These are phyloP conservation scores for Hyles euphorbiae DNA, from an alignment of 1,140 invertebrate genomes.

Conservation along the genomic window DNA sequence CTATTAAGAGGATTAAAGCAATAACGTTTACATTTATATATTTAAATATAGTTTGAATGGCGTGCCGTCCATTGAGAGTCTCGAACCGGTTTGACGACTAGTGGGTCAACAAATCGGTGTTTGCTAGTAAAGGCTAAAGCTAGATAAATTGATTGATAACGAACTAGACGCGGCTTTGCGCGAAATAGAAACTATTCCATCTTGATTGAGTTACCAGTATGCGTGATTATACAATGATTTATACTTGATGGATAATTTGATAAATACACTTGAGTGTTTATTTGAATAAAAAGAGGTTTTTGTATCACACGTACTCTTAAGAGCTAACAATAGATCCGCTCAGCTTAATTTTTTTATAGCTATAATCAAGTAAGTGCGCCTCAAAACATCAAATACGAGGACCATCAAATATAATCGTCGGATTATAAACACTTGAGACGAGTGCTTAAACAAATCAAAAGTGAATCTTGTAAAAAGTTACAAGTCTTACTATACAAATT, in stretches of 20 bases:
- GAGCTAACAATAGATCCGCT: no score
- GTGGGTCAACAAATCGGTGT: conserved; percentile 62
- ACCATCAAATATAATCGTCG: no score
- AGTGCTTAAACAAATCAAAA: not conserved
- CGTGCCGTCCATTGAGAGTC: conserved; percentile 38
- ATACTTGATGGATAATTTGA: conserved; percentile 33
- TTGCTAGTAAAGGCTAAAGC: conserved; percentile 36
- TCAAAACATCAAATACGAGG: no score
- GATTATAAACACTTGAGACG: no score
- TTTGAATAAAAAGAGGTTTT: conserved; percentile 7
- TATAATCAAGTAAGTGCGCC: no score
- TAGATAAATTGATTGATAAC: conserved; percentile 69
- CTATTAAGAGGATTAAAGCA: no score
- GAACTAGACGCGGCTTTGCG: conserved; percentile 47
- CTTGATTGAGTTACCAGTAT: conserved; percentile 31
- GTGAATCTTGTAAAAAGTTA: no score
- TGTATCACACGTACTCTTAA: no score
- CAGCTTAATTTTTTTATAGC: no score
- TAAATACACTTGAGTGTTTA: conserved; percentile 15
- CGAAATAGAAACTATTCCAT: conserved; percentile 62
- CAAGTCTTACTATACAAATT: no score
- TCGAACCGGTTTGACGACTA: conserved; percentile 45
- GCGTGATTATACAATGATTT: conserved; percentile 37
- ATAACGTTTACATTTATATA: no score
- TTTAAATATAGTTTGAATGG: conserved; percentile 28